These are phyloP conservation scores for Aricia artaxerxes DNA, from an alignment of 2,888 invertebrate species.

Conservation along the genomic window DNA sequence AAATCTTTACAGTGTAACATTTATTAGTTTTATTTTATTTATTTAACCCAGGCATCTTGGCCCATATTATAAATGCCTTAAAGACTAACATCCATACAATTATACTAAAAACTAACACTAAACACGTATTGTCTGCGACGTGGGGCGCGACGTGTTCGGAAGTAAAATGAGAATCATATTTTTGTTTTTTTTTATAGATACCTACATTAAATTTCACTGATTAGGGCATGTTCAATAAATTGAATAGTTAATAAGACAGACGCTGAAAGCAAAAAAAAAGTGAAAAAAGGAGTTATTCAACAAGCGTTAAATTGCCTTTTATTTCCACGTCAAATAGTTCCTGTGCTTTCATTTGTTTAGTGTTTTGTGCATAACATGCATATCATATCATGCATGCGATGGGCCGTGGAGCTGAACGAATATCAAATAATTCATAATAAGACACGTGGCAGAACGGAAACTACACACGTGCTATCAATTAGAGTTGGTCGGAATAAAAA, in stretches of 20 bases:
- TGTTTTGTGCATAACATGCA: slow-evolving; percentile 49
- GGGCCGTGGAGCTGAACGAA: slow-evolving; percentile 61
- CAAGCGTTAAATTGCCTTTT: slow-evolving; percentile 52
- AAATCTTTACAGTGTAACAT: too few species aligned
- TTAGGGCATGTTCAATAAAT: neutral
- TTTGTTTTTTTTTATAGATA: neutral
- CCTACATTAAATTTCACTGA: neutral
- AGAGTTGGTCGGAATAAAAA: slow-evolving; percentile 60
- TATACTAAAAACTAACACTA: too few species aligned
- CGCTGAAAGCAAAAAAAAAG: neutral
- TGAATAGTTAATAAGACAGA: slow-evolving; percentile 3
- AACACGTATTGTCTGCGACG: too few species aligned
- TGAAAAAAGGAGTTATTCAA: slow-evolving; percentile 15
- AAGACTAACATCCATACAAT: too few species aligned
- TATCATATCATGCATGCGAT: slow-evolving; percentile 50
- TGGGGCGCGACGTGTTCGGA: too few species aligned
- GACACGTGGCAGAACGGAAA: slow-evolving; percentile 75
- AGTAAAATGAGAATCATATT: neutral
- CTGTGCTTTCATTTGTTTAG: slow-evolving; percentile 51
- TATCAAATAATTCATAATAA: slow-evolving; percentile 66
- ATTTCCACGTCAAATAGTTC: slow-evolving; percentile 61
- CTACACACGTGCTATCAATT: slow-evolving; percentile 76
- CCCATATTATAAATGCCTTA: too few species aligned
- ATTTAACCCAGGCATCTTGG: too few species aligned
- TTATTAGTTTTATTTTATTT: too few species aligned